Percentiles rank a stretch among this genome's conserved stretches.
Conservation (phyloP, 2,888 invertebrate species). For the Hypena proboscidalis region DNA sequence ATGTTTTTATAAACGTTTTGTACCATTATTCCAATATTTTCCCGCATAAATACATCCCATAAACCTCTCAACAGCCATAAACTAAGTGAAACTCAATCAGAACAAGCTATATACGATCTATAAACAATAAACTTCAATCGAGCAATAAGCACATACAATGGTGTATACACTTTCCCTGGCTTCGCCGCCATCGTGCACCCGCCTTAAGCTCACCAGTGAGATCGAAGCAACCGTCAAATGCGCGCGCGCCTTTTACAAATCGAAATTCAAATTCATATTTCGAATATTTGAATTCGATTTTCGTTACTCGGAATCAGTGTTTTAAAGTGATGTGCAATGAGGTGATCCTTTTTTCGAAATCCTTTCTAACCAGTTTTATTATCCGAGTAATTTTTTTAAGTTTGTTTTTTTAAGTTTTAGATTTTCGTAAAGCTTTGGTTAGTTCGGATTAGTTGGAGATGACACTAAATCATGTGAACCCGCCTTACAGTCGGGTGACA, state of each 20-base stretch:
- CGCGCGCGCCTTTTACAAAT: slow-evolving; percentile 52
- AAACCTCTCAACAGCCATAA: background rate
- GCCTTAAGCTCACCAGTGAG: slow-evolving; percentile 70
- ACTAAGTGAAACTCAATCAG: slow-evolving; percentile 16
- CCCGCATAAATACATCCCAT: background rate
- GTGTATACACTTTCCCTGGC: slow-evolving; percentile 72
- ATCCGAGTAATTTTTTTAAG: too few relatives aligned
- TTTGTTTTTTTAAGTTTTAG: slow-evolving; percentile 17
- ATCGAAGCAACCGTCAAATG: slow-evolving; percentile 44
- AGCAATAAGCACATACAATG: slow-evolving; percentile 30
- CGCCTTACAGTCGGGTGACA: slow-evolving; percentile 66
- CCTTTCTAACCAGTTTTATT: slow-evolving; percentile 2
- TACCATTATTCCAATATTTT: background rate
- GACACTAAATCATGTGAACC: slow-evolving; percentile 67
- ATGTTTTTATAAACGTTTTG: background rate
- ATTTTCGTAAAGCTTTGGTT: slow-evolving; percentile 15
- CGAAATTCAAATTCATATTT: too few relatives aligned
- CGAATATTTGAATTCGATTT: slow-evolving; percentile 16
- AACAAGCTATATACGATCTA: slow-evolving; percentile 5
- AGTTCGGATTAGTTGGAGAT: slow-evolving; percentile 47
- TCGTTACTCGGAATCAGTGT: slow-evolving; percentile 13
- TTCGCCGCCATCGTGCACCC: slow-evolving; percentile 61
- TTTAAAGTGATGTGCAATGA: slow-evolving; percentile 34
- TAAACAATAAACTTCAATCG: slow-evolving; percentile 25
- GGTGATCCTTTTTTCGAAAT: slow-evolving; percentile 23